phyloP scores from a whole-genome alignment of 1,140 invertebrate species.

The Pemphigus obesinymphae region DNA sequence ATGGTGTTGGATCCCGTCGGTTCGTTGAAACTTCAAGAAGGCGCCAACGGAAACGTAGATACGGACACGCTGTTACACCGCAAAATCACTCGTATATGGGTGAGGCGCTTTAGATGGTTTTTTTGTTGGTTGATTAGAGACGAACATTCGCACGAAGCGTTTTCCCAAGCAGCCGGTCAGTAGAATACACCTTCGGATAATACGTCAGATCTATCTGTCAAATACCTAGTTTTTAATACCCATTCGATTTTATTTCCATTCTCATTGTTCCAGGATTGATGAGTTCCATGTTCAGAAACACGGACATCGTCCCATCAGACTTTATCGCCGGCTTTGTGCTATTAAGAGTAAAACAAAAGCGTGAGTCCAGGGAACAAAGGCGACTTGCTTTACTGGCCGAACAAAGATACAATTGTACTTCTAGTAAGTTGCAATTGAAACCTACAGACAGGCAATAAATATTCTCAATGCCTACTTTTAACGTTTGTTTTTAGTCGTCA shows the following conservation, averaged over 20 bases:
- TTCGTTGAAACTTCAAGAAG: constrained; percentile 59
- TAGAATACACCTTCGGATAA: too few relatives aligned
- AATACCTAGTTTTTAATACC: neutral
- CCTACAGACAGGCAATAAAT: neutral
- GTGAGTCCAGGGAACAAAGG: constrained; percentile 63
- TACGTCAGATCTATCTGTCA: neutral
- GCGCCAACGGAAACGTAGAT: constrained; percentile 45
- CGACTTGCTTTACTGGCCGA: constrained; percentile 64
- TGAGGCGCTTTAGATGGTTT: constrained; percentile 66
- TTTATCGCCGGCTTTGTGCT: constrained; percentile 80
- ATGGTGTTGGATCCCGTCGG: constrained; percentile 77
- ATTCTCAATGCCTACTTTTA: neutral
- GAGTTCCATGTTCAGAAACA: constrained; percentile 70
- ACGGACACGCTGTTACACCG: constrained; percentile 50
- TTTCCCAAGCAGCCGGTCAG: constrained; percentile 75
- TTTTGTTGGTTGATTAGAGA: constrained; percentile 76
- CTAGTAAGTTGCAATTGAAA: constrained; percentile 52
- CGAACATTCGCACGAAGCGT: constrained; percentile 74
- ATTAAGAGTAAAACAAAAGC: constrained; percentile 67
- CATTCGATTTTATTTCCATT: neutral
- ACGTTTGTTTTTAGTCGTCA: constrained; percentile 51
- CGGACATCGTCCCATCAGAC: constrained; percentile 83
- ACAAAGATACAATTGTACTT: constrained; percentile 62
- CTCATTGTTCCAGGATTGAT: constrained; percentile 58
- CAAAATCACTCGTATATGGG: constrained; percentile 61